These are phyloP conservation scores for Teleogryllus occipitalis DNA, from an alignment of 1,140 invertebrate genomes.

Conservation along the genomic window DNA sequence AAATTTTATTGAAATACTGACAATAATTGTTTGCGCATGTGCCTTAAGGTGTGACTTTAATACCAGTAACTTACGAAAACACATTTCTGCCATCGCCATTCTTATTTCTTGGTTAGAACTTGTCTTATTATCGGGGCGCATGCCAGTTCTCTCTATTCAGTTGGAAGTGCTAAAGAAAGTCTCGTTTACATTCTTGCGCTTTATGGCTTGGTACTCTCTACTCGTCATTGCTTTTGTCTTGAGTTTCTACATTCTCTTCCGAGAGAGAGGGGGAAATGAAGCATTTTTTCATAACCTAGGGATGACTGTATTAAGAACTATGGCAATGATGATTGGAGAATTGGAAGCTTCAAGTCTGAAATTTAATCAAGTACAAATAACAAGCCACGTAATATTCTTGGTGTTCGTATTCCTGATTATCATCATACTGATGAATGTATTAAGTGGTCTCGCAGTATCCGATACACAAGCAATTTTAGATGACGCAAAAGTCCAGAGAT, in stretches of 20 bases:
- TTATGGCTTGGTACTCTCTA: slow-evolving; percentile 66
- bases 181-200: slow-evolving; percentile 66
- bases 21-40: slow-evolving; percentile 49
- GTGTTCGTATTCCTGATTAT: slow-evolving; percentile 71
- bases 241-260: slow-evolving; percentile 66
- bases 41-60: slow-evolving; percentile 45
- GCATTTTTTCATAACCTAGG: slow-evolving; percentile 48
- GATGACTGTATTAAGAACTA: slow-evolving; percentile 64
- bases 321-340: slow-evolving; percentile 76
- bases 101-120: slow-evolving; percentile 64
- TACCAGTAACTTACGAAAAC: slow-evolving; percentile 35
- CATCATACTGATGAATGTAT: slow-evolving; percentile 68
- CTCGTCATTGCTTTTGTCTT: slow-evolving; percentile 70
- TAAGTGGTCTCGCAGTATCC: slow-evolving; percentile 72
- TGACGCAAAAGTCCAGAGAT: slow-evolving; percentile 65
- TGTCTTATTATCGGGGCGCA: slow-evolving; percentile 64
- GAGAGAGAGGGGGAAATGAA: slow-evolving; percentile 28
- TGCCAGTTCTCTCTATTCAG: slow-evolving; percentile 58
- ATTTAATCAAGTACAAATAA: slow-evolving; percentile 52
- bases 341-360: slow-evolving; percentile 66
- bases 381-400: slow-evolving; percentile 63
- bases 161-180: slow-evolving; percentile 71
- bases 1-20: slow-evolving; percentile 58
- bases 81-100: slow-evolving; percentile 52
- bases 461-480: slow-evolving; percentile 65